A percentile compares a stretch with the other conserved stretches of the same genome.
Conservation (phyloP, 2,888 invertebrate genomes). For the Hedychridium roseum region DNA sequence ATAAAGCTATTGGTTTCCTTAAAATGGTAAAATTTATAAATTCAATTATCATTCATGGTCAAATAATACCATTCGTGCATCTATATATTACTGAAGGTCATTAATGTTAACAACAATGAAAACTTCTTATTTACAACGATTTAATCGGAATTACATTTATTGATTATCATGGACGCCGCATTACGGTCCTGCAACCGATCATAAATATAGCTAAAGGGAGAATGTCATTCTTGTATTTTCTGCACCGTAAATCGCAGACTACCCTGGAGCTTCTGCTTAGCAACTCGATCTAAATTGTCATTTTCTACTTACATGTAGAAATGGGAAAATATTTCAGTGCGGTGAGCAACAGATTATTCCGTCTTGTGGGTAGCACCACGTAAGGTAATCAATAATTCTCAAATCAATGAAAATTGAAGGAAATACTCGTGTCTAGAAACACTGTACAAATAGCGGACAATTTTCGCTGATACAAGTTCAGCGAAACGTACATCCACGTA, state of each 20-base stretch:
- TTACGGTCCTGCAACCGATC: slow-evolving; percentile 11
- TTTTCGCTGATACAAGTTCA: too few species aligned
- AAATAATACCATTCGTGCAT: too few species aligned
- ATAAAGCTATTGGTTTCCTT: too few species aligned
- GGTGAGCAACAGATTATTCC: slow-evolving; percentile 29
- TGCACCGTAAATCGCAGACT: background rate
- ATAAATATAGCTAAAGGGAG: slow-evolving; percentile 6
- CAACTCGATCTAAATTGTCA: slow-evolving; percentile 21
- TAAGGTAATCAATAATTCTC: slow-evolving; percentile 29
- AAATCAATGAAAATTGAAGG: slow-evolving; percentile 15
- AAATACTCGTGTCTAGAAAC: too few species aligned
- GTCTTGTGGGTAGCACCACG: slow-evolving; percentile 19
- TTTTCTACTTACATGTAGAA: slow-evolving; percentile 43
- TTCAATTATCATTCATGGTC: too few species aligned
- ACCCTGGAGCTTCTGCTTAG: too few species aligned
- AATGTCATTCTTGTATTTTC: background rate
- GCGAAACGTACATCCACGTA: too few species aligned
- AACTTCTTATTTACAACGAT: too few species aligned
- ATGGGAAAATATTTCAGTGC: slow-evolving; percentile 16
- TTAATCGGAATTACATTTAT: slow-evolving; percentile 32
- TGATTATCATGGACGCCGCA: slow-evolving; percentile 23
- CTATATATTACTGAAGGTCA: too few species aligned
- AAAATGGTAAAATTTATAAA: too few species aligned
- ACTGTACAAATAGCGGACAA: too few species aligned
- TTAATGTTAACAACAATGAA: too few species aligned